Base-by-base conservation (phyloP, 1,140 invertebrate genomes). In the Akabosia matsudoensis region DNA sequence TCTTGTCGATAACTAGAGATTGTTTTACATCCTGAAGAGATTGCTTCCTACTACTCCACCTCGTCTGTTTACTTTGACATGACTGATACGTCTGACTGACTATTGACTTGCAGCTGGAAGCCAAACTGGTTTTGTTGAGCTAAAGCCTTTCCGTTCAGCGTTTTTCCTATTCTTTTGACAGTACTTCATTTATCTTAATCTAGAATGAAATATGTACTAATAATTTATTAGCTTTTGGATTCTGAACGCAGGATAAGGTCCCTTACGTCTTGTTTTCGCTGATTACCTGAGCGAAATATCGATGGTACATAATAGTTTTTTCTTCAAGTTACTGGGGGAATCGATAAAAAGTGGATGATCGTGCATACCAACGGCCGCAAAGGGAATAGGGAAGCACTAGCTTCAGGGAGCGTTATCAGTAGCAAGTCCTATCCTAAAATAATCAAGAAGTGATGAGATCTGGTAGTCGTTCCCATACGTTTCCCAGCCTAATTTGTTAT, bases 21-120 rank as follows among this genome's bases (percentile, higher is more conserved):
- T 67, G 54, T 56, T 56, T n/a, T 22, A 3, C 54, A 7, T 56
- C 37, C 37, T n/a, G n/a, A n/a, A n/a, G 37, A 45, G 37, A 45
- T n/a, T 45, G 37, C 37, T 45, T 18, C 37, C 7, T 45, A 10
- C 18, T 45, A 7, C 18, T 45, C 37, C 37, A 7, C 7, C 10
- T 67, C 61, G 26, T 13, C 26, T 2, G 4, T 61, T 4, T 24
- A 13, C 14, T 61, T 61, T 61, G 10, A 30, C 61, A 7, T 67
- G 61, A 67, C 61, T 67, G 24, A 67, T 31, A 67, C 61, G 13
- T 13, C 13, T 67, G 28, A 67, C 61, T 67, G 61, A 67, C 61
- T 67, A 30, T 67, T 67, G 61, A 67, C 61, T 67, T 45, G 4
- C 61, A 13, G 13, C 10, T 22, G 16, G 16, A 45, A 10, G n/a